Evolutionary conservation across 2,113 vertebrate species (phyloP).

Genomic region (Nesoenas mayeri): DNA sequence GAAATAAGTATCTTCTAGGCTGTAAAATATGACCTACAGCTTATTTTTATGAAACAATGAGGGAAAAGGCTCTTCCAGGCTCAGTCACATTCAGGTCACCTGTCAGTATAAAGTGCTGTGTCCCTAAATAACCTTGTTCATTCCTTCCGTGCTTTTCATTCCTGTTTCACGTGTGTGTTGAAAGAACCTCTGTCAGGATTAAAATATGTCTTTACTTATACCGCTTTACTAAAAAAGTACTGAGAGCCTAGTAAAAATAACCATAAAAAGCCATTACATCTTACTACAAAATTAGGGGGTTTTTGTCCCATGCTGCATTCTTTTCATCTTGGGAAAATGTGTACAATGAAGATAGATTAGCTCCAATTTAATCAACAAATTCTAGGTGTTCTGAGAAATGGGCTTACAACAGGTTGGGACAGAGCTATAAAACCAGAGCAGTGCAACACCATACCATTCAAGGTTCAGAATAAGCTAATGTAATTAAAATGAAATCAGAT

Average conservation of each 20-base stretch:
- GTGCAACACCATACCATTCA: background rate
- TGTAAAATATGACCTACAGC: slow-evolving; percentile 10
- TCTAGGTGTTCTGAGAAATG: background rate
- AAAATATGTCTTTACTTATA: slow-evolving; percentile 36
- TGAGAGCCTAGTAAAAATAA: background rate
- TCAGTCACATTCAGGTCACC: background rate
- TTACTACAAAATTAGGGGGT: background rate
- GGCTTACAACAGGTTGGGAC: background rate
- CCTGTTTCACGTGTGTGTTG: slow-evolving; percentile 24
- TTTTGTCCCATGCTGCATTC: background rate
- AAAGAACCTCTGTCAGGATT: slow-evolving; percentile 26
- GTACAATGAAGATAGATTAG: slow-evolving; percentile 38
- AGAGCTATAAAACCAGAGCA: background rate
- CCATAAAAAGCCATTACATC: slow-evolving; percentile 12
- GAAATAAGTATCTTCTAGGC: slow-evolving; percentile 5
- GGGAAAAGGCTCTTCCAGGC: background rate
- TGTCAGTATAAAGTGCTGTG: slow-evolving; percentile 24
- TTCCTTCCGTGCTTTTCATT: slow-evolving; percentile 9
- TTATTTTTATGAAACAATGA: background rate
- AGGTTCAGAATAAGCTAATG: background rate
- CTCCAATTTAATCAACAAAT: slow-evolving; percentile 43
- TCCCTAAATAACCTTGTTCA: slow-evolving; percentile 39
- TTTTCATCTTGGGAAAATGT: slow-evolving; percentile 9
- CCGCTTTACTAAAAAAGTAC: background rate
- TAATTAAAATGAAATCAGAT: slow-evolving; percentile 30